phyloP scores from a whole-genome alignment of 2,113 vertebrate genomes.

The Benitochromis conjunctus region DNA sequence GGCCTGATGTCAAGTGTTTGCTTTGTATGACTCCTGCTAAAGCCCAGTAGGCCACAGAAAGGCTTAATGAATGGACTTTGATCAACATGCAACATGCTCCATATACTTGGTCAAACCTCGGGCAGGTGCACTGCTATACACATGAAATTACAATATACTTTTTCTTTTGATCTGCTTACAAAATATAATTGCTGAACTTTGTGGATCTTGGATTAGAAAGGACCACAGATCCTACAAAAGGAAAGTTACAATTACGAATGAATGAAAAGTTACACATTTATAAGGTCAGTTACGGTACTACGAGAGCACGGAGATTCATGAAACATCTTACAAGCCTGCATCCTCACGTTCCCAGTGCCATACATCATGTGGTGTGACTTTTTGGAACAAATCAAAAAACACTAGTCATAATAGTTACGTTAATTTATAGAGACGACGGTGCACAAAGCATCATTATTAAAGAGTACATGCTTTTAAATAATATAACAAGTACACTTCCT shows the following conservation, averaged over 20 bases:
- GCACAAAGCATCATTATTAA: neutral
- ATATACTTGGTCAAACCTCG: neutral
- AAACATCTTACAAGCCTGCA: neutral
- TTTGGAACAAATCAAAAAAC: neutral
- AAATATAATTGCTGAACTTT: neutral
- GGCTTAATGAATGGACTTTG: neutral
- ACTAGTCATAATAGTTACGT: neutral
- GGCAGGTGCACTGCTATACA: fast-evolving
- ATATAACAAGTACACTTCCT: neutral
- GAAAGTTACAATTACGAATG: neutral
- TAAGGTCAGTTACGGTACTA: neutral
- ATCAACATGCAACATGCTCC: neutral
- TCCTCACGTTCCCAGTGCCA: neutral
- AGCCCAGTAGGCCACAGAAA: neutral
- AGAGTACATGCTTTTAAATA: neutral
- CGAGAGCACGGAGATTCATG: neutral
- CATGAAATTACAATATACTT: neutral
- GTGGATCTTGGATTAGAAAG: neutral
- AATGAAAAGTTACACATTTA: neutral
- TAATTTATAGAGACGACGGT: no score
- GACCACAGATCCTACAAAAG: conserved; percentile 4
- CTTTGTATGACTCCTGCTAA: neutral
- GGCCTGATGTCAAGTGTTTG: conserved; percentile 8
- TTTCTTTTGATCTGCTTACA: neutral
- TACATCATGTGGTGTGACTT: neutral